Conservation (phyloP, 1,140 invertebrate species). For the Drosophila rhopaloa region DNA sequence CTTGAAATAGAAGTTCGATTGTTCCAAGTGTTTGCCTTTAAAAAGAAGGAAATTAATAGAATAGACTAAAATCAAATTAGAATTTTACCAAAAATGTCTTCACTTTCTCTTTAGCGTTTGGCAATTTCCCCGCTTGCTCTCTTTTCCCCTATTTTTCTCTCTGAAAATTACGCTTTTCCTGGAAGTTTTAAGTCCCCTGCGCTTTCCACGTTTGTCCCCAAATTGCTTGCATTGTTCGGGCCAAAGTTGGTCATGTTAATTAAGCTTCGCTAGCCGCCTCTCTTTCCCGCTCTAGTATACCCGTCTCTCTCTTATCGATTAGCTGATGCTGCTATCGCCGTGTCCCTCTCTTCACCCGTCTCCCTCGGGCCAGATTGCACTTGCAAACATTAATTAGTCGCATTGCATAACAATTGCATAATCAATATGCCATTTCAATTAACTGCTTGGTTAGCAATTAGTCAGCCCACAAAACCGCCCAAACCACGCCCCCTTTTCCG, state of each 20-base stretch:
- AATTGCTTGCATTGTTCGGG: constrained; percentile 60
- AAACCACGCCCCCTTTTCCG: not conserved
- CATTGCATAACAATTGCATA: constrained; percentile 81
- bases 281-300: not conserved
- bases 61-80: constrained; percentile 9
- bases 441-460: constrained; percentile 62
- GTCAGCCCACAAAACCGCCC: constrained; percentile 9
- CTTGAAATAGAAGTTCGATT: not conserved
- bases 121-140: constrained; percentile 2
- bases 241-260: constrained; percentile 70
- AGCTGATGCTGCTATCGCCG: constrained; percentile 21
- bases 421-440: constrained; percentile 72
- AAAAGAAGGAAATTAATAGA: not conserved
- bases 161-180: constrained; percentile 28
- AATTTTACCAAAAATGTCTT: not conserved
- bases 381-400: constrained; percentile 68
- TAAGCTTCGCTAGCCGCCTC: constrained; percentile 32
- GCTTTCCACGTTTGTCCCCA: constrained; percentile 30
- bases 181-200: constrained; percentile 4
- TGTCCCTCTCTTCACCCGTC: not conserved
- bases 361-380: not conserved
- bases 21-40: not conserved
- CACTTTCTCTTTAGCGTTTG: not conserved
- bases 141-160: not conserved
- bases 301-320: constrained; percentile 56